These are phyloP conservation scores for Eurois occulta DNA, from an alignment of 2,888 invertebrate genomes.

Conservation along the genomic window DNA sequence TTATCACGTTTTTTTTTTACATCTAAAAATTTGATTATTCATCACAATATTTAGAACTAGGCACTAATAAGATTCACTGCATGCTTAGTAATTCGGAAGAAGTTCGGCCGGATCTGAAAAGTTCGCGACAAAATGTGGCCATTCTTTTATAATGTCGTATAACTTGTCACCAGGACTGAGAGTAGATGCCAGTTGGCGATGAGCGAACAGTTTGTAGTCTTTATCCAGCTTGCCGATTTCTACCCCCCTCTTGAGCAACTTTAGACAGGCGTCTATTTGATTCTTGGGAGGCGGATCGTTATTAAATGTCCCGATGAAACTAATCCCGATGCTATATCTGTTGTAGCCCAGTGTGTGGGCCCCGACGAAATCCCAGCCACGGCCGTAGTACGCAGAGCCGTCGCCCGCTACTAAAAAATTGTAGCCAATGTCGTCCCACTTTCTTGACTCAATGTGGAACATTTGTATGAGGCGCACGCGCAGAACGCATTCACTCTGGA, in stretches of 20 bases:
- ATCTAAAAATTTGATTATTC: slow-evolving; percentile 5
- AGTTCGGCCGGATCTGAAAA: slow-evolving; percentile 73
- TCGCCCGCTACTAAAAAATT: slow-evolving; percentile 95
- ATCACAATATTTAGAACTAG: slow-evolving; percentile 14
- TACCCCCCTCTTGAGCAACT: slow-evolving; percentile 92
- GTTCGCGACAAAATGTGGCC: slow-evolving; percentile 92
- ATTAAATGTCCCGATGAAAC: slow-evolving; percentile 93
- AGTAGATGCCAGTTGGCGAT: slow-evolving; percentile 92
- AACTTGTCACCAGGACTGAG: slow-evolving; percentile 93
- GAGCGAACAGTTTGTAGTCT: slow-evolving; percentile 93
- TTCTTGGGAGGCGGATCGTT: slow-evolving; percentile 86
- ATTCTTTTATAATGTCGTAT: slow-evolving; percentile 91
- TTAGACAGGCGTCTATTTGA: slow-evolving; percentile 91
- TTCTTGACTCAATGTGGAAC: slow-evolving; percentile 92
- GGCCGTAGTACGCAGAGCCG: slow-evolving; percentile 93
- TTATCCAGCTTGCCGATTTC: slow-evolving; percentile 90
- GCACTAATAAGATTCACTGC: slow-evolving; percentile 24
- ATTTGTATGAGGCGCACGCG: slow-evolving; percentile 92
- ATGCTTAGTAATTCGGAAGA: slow-evolving; percentile 73
- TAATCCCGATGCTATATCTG: slow-evolving; percentile 92
- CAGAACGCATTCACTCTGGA: slow-evolving; percentile 90
- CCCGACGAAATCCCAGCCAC: slow-evolving; percentile 94
- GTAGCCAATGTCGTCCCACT: slow-evolving; percentile 93
- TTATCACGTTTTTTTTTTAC: slow-evolving; percentile 9
- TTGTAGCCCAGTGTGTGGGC: slow-evolving; percentile 93